Percentiles rank a stretch among this genome's conserved stretches.
Conservation (phyloP, 2,113 vertebrate genomes). For the Uropsilus gracilis region DNA sequence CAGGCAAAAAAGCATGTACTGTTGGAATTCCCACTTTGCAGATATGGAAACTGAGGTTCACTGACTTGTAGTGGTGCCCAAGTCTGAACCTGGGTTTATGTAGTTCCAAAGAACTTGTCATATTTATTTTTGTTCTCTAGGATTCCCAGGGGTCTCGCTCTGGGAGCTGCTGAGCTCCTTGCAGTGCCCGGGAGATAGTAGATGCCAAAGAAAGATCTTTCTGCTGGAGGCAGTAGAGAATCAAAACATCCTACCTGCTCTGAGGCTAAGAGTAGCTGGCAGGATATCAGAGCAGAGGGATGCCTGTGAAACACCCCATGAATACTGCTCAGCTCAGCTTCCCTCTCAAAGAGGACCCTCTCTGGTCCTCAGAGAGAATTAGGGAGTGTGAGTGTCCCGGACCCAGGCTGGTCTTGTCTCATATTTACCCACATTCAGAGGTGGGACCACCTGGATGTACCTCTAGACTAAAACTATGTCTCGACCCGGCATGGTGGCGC, state of each 20-base stretch:
- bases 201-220: background rate
- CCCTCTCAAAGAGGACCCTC: background rate
- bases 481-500: too few relatives aligned
- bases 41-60: constrained; percentile 25
- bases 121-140: background rate
- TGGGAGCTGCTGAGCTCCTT: background rate
- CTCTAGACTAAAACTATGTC: background rate
- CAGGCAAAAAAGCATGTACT: background rate
- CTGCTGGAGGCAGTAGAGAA: background rate
- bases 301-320: background rate
- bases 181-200: background rate
- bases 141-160: background rate
- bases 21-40: background rate
- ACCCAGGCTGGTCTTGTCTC: background rate
- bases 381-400: background rate
- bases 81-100: background rate
- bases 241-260: background rate
- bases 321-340: background rate
- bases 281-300: background rate
- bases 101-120: background rate
- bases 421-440: background rate
- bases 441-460: background rate
- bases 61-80: background rate
- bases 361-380: background rate
- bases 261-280: background rate